Evolutionary conservation across 2,888 invertebrate genomes (phyloP).

Genomic region (Argyresthia goedartella): DNA sequence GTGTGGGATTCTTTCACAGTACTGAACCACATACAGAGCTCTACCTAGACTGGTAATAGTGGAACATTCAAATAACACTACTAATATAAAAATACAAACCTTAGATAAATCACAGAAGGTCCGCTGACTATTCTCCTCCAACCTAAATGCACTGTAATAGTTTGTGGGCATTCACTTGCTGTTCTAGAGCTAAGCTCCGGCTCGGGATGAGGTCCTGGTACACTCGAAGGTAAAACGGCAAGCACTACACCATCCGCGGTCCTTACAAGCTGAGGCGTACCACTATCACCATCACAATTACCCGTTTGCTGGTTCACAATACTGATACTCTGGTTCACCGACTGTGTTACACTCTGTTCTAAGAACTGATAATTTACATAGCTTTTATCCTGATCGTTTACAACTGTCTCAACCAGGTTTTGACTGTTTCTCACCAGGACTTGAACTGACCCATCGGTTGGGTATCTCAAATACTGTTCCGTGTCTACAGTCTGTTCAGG

Average conservation of each 20-base stretch:
- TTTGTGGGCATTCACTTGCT: constrained; percentile 46
- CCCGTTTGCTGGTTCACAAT: constrained; percentile 65
- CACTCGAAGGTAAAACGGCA: constrained; percentile 49
- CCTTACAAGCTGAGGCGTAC: constrained; percentile 48
- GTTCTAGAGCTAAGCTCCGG: constrained; percentile 39
- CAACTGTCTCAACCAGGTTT: no score
- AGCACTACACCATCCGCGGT: constrained; percentile 61
- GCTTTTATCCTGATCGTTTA: constrained; percentile 29
- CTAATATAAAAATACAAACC: constrained; percentile 30
- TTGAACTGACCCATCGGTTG: constrained; percentile 2
- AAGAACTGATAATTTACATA: constrained; percentile 66
- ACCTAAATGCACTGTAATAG: constrained; percentile 59
- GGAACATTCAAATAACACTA: not conserved
- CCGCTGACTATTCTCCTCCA: constrained; percentile 62
- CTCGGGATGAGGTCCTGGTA: constrained; percentile 31
- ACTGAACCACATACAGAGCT: no score
- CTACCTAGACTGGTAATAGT: no score
- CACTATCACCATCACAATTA: constrained; percentile 48
- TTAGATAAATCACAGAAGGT: constrained; percentile 52
- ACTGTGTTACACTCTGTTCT: constrained; percentile 66
- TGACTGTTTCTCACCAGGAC: no score
- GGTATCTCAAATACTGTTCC: constrained; percentile 43
- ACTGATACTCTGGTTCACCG: constrained; percentile 65
- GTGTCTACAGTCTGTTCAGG: constrained; percentile 30
- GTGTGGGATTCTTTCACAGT: no score